Evolutionary conservation across 2,113 vertebrate species (phyloP).

Genomic region (Centropristis striata): DNA sequence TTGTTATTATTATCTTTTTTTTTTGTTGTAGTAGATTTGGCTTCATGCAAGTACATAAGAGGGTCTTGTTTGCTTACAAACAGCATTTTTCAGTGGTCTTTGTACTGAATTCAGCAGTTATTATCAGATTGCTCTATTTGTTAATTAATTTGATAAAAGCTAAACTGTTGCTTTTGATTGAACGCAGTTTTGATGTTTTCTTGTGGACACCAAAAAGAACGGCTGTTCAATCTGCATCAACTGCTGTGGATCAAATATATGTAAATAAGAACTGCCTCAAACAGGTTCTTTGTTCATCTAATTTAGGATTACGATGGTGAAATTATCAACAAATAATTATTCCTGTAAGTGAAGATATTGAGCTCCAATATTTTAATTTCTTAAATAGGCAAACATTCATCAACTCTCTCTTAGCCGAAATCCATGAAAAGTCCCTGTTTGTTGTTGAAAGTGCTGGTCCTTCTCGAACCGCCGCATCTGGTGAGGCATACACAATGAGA

Average conservation of each 20-base stretch:
- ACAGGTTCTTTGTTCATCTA: neutral
- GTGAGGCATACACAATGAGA: conserved; percentile 22
- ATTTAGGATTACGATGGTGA: neutral
- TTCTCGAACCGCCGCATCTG: conserved; percentile 28
- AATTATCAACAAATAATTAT: neutral
- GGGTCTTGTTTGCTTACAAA: neutral
- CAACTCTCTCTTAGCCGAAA: neutral
- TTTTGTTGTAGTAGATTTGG: conserved; percentile 12
- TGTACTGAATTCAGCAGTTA: neutral
- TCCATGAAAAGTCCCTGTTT: conserved; percentile 1
- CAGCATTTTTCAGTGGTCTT: neutral
- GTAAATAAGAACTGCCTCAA: neutral
- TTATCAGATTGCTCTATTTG: neutral
- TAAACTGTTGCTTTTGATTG: neutral
- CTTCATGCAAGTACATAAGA: neutral
- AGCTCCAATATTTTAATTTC: neutral
- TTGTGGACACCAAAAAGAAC: neutral
- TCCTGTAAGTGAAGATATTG: neutral
- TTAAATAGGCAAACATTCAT: neutral
- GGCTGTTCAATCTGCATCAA: neutral
- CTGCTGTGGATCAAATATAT: conserved; percentile 1
- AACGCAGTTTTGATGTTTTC: neutral
- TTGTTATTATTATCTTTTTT: neutral
- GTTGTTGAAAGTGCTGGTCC: neutral
- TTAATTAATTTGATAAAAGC: neutral